Base-by-base conservation (phyloP, 1,140 invertebrate species). In the Drusus annulatus region DNA sequence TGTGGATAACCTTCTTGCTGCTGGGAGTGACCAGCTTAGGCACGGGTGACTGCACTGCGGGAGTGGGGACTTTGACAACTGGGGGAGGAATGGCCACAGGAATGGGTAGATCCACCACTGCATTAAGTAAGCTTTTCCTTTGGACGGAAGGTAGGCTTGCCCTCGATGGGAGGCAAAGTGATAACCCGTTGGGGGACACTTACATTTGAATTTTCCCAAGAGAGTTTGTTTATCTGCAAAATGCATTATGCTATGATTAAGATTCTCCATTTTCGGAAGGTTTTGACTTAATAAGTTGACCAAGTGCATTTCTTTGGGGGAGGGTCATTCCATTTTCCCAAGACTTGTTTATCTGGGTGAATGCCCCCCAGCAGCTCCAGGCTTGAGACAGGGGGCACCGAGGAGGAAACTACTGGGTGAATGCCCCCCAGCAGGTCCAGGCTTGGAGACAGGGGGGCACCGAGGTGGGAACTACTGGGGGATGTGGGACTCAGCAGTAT, bases 111-210 rank as follows among this genome's bases (percentile, higher is more conserved):
- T 68, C 62, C 16, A 54, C 2, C n/a, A 50, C 23, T 2, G 76
- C 58, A 68, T 84, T 84, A 36, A 85, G 74, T 17, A 85, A 81
- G 81, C 84, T 86, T 62, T 85, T 86, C n/a, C 85, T 81, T 86
- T 86, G 0, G 85, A 86, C 36, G 85, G 81, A 69, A 94, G 10
- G 93, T 92, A n/a, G 94, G 94, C n/a, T n/a, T n/a, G 28, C 94
- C 93, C 88, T 95, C 94, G 56, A 95, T 94, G 1, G 94, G 94
- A 17, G 94, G 94, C 77, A 96, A 86, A 6, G 93, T 94, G 69
- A 95, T 93, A 19, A 95, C 89, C 54, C 94, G 89, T 7, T 15
- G 77, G 52, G 19, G 77, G 31, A 19, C 65, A n/a, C n/a, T n/a
- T n/a, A n/a, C n/a, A n/a, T n/a, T n/a, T n/a, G n/a, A n/a, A n/a